phyloP scores from a whole-genome alignment of 2,113 vertebrate species.

The Riparia riparia region DNA sequence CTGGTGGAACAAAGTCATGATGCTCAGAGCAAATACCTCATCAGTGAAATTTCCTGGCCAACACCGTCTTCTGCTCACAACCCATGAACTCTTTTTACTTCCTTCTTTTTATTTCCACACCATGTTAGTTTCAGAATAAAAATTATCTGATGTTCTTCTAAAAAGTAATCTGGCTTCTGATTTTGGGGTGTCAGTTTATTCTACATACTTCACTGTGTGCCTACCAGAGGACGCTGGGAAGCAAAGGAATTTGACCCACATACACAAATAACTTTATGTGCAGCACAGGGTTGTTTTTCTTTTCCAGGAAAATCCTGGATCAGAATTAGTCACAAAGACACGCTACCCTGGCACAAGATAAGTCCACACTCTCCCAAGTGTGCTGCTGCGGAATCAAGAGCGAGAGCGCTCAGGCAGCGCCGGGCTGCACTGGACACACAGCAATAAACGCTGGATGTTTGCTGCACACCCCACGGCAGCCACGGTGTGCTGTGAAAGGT shows the following conservation, averaged over 20 bases:
- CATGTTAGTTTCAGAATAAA: background rate
- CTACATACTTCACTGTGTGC: background rate
- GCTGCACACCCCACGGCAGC: background rate
- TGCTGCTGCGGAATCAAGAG: constrained; percentile 42
- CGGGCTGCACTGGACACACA: background rate
- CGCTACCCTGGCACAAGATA: background rate
- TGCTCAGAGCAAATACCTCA: background rate
- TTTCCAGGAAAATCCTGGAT: constrained; percentile 41
- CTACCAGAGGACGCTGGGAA: background rate
- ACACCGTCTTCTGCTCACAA: background rate
- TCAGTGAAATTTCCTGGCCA: background rate
- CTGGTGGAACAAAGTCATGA: background rate
- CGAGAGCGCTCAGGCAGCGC: background rate
- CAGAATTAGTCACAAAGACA: constrained; percentile 29
- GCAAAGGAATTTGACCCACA: constrained; percentile 5
- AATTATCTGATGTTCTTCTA: background rate
- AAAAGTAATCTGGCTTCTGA: background rate
- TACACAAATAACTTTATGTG: background rate
- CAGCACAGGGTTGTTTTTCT: background rate
- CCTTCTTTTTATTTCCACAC: background rate
- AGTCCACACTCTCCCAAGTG: constrained; percentile 62
- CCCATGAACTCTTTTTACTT: background rate
- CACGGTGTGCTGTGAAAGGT: rapidly evolving
- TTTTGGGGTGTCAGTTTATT: background rate
- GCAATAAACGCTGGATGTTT: background rate